Evolutionary conservation across 1,140 invertebrate genomes (phyloP).

Genomic region (Papilio glaucus): DNA sequence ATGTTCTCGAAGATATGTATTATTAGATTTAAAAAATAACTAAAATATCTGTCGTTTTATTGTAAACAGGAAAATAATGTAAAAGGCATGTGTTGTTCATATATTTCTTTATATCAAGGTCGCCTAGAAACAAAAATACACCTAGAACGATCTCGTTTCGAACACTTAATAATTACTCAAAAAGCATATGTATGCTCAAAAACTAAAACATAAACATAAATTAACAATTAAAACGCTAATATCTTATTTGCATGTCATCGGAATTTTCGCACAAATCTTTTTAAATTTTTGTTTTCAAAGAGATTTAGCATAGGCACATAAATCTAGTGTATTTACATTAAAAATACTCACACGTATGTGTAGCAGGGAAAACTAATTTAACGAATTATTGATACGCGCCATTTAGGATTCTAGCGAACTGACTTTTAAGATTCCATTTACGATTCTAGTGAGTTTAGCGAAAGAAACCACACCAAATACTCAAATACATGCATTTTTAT

Average conservation of each 20-base stretch:
- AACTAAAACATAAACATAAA: conserved; percentile 12
- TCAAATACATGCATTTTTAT: too few relatives aligned
- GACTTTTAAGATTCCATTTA: too few relatives aligned
- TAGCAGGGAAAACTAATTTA: background rate
- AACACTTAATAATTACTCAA: conserved; percentile 8
- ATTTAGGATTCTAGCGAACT: too few relatives aligned
- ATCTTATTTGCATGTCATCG: conserved; percentile 5
- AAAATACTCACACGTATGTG: background rate
- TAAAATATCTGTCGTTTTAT: too few relatives aligned
- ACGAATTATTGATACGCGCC: too few relatives aligned
- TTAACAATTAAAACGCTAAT: conserved; percentile 14
- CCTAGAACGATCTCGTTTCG: background rate
- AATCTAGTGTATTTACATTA: background rate
- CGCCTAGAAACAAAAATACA: too few relatives aligned
- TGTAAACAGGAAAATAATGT: too few relatives aligned
- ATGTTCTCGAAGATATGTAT: background rate
- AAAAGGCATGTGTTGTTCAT: too few relatives aligned
- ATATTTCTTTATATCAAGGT: too few relatives aligned
- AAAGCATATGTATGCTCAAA: background rate
- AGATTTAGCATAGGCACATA: conserved; percentile 1
- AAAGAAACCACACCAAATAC: too few relatives aligned
- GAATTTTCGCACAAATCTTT: conserved; percentile 10
- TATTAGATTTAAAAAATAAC: too few relatives aligned
- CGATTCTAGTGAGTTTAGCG: too few relatives aligned
- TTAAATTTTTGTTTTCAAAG: conserved; percentile 5